Evolutionary conservation across 2,888 invertebrate species (phyloP).

Genomic region (Villa cingulata): DNA sequence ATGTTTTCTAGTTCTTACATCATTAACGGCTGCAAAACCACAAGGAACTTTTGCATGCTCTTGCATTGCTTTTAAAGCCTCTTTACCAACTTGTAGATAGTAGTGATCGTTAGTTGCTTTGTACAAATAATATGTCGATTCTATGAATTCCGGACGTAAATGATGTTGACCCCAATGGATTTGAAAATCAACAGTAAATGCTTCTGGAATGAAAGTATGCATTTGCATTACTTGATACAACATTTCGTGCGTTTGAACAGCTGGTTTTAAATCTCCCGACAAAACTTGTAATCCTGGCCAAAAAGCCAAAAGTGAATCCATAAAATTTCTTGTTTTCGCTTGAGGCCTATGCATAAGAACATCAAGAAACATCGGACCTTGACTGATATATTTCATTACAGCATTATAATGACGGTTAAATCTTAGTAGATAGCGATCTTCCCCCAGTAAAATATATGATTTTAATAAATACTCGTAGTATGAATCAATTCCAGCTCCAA

Average conservation of each 20-base stretch:
- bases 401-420: constrained; percentile 94
- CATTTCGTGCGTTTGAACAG: constrained; percentile 99
- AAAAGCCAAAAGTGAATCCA: constrained; percentile 94
- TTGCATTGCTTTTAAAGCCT: constrained; percentile 77
- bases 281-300: constrained; percentile 94
- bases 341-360: constrained; percentile 94
- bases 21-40: constrained; percentile 95
- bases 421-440: constrained; percentile 83
- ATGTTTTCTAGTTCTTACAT: constrained; percentile 77
- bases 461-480: constrained; percentile 98
- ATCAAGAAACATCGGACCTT: constrained; percentile 84
- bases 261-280: constrained; percentile 85
- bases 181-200: constrained; percentile 95
- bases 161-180: constrained; percentile 99
- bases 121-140: constrained; percentile 94
- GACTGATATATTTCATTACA: constrained; percentile 91
- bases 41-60: constrained; percentile 85
- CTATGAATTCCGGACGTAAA: constrained; percentile 90
- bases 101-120: constrained; percentile 92
- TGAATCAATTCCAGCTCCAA: constrained; percentile 98
- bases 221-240: constrained; percentile 95
- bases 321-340: constrained; percentile 86
- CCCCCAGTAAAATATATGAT: constrained; percentile 88
- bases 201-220: constrained; percentile 96
- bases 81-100: constrained; percentile 83